Conservation (phyloP, 2,797 vertebrate species). For the Crenichthys baileyi region DNA sequence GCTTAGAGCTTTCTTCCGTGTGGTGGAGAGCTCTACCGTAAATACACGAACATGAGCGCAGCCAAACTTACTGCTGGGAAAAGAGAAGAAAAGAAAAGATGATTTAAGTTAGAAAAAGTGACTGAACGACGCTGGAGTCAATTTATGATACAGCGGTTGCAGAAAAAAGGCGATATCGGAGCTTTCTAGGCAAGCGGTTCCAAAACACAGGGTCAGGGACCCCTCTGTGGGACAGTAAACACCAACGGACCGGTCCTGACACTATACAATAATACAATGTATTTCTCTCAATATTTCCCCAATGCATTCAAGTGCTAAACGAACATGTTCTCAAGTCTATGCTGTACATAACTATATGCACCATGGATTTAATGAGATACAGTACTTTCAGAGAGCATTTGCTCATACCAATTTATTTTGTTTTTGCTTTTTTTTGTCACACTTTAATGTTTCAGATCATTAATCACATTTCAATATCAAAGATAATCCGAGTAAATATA, state of each 20-base stretch:
- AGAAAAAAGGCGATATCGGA: neutral
- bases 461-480: neutral
- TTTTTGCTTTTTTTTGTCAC: neutral
- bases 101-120: neutral
- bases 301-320: neutral
- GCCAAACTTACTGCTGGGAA: neutral
- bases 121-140: neutral
- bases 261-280: neutral
- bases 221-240: neutral
- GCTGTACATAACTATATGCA: neutral
- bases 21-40: constrained; percentile 66
- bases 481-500: neutral
- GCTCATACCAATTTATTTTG: neutral
- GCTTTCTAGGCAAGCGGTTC: neutral
- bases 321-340: neutral
- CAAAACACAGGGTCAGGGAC: neutral
- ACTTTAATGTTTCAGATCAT: neutral
- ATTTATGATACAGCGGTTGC: neutral
- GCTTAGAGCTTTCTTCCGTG: constrained; percentile 67
- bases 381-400: neutral
- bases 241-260: neutral
- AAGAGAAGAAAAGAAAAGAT: neutral
- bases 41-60: constrained; percentile 21
- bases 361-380: neutral
- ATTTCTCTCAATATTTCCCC: neutral